Evolutionary conservation across 2,888 invertebrate genomes (phyloP).

Genomic region (Drosophila crucigera): DNA sequence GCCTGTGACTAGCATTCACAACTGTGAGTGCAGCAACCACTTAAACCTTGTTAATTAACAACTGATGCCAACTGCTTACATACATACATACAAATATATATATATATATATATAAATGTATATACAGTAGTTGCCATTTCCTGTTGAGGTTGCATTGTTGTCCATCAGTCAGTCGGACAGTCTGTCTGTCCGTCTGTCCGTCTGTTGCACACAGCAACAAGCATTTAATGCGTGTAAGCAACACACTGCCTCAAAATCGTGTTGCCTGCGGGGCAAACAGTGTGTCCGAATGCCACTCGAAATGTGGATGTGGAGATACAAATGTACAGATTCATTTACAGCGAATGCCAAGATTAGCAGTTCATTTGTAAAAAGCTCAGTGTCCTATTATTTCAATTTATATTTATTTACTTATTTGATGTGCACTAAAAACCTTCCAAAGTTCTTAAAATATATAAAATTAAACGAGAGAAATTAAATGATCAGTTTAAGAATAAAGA

Average conservation of each 20-base stretch:
- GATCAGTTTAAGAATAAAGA: neutral
- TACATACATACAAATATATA: neutral
- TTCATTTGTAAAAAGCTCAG: neutral
- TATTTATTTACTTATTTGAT: neutral
- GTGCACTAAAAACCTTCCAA: neutral
- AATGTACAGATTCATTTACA: neutral
- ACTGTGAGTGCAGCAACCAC: slow-evolving; percentile 30
- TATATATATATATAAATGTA: neutral
- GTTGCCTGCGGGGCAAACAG: slow-evolving; percentile 29
- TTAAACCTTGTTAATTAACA: slow-evolving; percentile 56
- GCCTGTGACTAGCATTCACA: slow-evolving; percentile 5
- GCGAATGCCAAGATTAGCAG: neutral
- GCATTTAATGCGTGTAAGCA: slow-evolving; percentile 31
- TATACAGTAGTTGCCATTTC: neutral
- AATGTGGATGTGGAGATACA: slow-evolving; percentile 7
- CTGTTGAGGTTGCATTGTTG: slow-evolving; percentile 34
- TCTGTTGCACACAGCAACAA: slow-evolving; percentile 5
- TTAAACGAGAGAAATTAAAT: neutral
- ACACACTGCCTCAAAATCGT: slow-evolving; percentile 17
- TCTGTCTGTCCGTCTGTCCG: slow-evolving; percentile 4
- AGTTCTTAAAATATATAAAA: neutral
- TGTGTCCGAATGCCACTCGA: slow-evolving; percentile 21
- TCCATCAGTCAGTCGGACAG: slow-evolving; percentile 10
- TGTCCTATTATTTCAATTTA: neutral
- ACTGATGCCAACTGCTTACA: slow-evolving; percentile 18